Evolutionary conservation across 2,888 invertebrate species (phyloP), one percentile per base, ranked within the genome.

Genomic region (Hemithea aestivaria): DNA sequence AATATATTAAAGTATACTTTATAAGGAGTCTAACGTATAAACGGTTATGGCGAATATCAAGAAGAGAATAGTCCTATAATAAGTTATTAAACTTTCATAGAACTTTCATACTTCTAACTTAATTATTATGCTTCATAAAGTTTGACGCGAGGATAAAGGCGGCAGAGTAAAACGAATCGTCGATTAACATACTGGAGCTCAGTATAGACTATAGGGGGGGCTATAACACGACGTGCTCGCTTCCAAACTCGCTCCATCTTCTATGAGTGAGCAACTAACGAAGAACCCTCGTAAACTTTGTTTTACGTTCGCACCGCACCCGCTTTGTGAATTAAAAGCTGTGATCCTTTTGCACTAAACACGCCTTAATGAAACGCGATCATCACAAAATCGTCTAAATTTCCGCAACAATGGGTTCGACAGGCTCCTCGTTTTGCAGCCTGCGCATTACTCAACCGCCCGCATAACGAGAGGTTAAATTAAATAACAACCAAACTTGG

Each of bases 311-410:
- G 62, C 69, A 63, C 64, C 67, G 63, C 70, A 69, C 66, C 73
- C 73, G 70, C 79, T 80, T 78, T 79, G 79, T 70, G 68, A 74
- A 77, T 77, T 76, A 80, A 78, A 77, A 77, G 66, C 73, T 61
- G 62, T 59, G 65, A 61, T 72, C 68, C 71, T 71, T 74, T 71
- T 66, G 67, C 69, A 72, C 73, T 74, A 78, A 81, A 75, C 69
- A 66, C 67, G 68, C 73, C 71, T 72, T 79, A 77, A 83, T 83
- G 76, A 84, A 81, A 77, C 68, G 74, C 68, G 73, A 80, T 80
- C 77, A 73, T 78, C 73, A 70, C 74, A 75, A 79, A 79, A 77
- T 81, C 74, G 73, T 78, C 82, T 74, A 73, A 78, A 81, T 75
- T 76, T 83, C 76, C 77, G 73, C 74, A 73, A 79, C 77, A 78